Percentiles rank a stretch among this genome's conserved stretches.
These are phyloP conservation scores for Myotis davidii DNA, from an alignment of 2,113 vertebrate genomes.

Conservation along the genomic window DNA sequence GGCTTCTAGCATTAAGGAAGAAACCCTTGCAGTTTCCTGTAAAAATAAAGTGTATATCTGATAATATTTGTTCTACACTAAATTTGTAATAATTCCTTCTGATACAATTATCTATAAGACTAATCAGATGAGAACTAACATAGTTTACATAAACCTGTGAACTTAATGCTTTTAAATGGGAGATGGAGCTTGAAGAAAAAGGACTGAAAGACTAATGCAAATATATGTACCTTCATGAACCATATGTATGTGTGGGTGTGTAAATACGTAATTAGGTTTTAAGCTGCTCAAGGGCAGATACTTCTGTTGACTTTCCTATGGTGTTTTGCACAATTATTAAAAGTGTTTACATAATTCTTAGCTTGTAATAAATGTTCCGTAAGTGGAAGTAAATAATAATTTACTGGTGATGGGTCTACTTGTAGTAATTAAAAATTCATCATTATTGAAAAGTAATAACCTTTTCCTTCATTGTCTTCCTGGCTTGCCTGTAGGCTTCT, in stretches of 20 bases:
- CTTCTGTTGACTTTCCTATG: conserved; percentile 18
- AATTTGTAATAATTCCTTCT: not conserved
- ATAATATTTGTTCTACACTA: not conserved
- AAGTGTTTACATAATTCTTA: not conserved
- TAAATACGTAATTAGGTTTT: conserved; percentile 9
- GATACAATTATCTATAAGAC: not conserved
- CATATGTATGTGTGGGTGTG: not conserved
- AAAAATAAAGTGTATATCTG: not conserved
- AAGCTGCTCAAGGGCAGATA: not conserved
- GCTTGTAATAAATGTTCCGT: not conserved
- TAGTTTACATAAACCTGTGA: not conserved
- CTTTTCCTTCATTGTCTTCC: conserved; percentile 44
- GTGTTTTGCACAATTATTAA: not conserved
- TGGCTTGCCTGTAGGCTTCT: not conserved
- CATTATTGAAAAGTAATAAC: not conserved
- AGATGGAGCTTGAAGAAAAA: not conserved
- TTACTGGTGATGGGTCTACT: not conserved
- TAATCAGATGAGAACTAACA: conserved; percentile 31
- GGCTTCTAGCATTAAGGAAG: not conserved
- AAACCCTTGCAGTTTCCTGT: not conserved
- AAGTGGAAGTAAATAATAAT: conserved; percentile 4
- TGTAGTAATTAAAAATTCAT: conserved; percentile 26
- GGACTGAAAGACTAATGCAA: not conserved
- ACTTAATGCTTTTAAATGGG: not conserved
- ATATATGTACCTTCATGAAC: not conserved